Percentiles rank a stretch among this genome's conserved stretches.
Conservation (phyloP, 2,888 invertebrate genomes). For the Phragmatobia fuliginosa region DNA sequence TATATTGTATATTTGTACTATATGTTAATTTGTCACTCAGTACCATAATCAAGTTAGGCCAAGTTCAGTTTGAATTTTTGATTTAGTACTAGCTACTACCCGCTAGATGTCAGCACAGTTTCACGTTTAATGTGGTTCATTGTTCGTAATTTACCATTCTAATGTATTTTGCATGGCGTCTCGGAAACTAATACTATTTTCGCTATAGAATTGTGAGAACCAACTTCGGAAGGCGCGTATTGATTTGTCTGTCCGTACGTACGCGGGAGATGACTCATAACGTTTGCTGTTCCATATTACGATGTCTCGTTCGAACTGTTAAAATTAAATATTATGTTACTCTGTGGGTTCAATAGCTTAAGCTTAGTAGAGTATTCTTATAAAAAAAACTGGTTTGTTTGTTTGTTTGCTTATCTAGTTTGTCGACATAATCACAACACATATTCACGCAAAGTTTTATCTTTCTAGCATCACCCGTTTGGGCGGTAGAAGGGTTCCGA, state of each 20-base stretch:
- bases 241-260: slow-evolving; percentile 91
- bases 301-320: slow-evolving; percentile 94
- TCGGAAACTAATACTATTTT: slow-evolving; percentile 85
- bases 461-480: no score
- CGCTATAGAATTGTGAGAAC: slow-evolving; percentile 95
- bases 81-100: background rate
- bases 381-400: background rate
- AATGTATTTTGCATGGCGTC: slow-evolving; percentile 64
- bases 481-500: no score
- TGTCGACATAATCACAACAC: no score
- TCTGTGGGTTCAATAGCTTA: background rate
- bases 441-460: no score
- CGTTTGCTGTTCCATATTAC: slow-evolving; percentile 95
- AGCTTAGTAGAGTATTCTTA: background rate
- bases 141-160: slow-evolving; percentile 30
- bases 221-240: slow-evolving; percentile 92
- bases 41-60: no score
- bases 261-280: slow-evolving; percentile 89
- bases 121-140: background rate
- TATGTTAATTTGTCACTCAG: background rate
- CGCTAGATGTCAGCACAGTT: slow-evolving; percentile 9
- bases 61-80: background rate
- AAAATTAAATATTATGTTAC: slow-evolving; percentile 4
- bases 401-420: background rate
- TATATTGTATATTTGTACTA: background rate